Base-by-base conservation (phyloP, 1,140 invertebrate genomes). In the Metaphire vulgaris region DNA sequence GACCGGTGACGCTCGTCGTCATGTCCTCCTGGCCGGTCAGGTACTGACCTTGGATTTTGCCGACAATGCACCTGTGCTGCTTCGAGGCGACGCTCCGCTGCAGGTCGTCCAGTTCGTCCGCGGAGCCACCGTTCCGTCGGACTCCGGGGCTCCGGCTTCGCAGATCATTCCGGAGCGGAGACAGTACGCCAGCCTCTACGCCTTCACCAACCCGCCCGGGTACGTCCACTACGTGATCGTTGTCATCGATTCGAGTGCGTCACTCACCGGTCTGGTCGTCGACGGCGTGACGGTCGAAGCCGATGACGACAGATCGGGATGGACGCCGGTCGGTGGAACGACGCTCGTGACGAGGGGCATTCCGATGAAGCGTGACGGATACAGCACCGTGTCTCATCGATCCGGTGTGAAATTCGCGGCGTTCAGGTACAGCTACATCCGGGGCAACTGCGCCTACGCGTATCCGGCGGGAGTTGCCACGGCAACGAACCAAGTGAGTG, bases 361-460 rank as follows among this genome's bases (percentile, higher is more conserved):
- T 14, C 21, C 15, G 28, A 26, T 74, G 28, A 28, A 29, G 1
- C 2, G 21, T 32, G 34, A 74, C 1, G 33, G 33, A 67, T 41
- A 30, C 72, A 31, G 64, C 34, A 74, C 2, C 72, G 28, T 74
- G 14, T 31, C 26, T 56, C 33, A 74, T 41, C 72, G 56, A 14
- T 6, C 2, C 28, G 26, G 32, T 26, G 56, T 64, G 31, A 14
- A 33, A 1, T 74, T 74, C 32, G 72, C 33, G 64, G 72, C 72
- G 16, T 74, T 56, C 34, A 56, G 33, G 33, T 74, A 74, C 29
- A 56, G 72, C n/a, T 30, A 30, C 14, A 31, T 26, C 26, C 0
- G 12, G 1, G 72, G 29, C 26, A 64, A 74, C 56, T 74, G 72
- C 32, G 72, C 72, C n/a, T 74, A 67, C 29, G 72, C 72, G n/a